These are phyloP conservation scores for Taeniopygia guttata DNA, from an alignment of 2,797 vertebrate genomes.

Conservation along the genomic window DNA sequence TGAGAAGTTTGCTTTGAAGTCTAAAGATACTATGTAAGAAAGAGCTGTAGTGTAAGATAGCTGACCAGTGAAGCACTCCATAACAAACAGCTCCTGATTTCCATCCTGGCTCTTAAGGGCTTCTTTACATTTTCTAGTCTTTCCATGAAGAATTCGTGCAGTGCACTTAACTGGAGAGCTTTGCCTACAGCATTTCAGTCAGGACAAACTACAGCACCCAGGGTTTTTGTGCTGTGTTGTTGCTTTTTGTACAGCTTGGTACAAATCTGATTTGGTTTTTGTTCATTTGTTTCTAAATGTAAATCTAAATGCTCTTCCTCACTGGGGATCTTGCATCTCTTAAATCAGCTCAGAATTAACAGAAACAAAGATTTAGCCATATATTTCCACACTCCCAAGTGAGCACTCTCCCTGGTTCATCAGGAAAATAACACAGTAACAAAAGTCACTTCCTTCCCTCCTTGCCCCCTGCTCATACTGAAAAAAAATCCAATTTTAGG, in stretches of 20 bases:
- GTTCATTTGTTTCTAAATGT: neutral
- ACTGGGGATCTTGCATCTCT: neutral
- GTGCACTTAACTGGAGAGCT: neutral
- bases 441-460: neutral
- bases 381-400: neutral
- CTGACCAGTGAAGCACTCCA: neutral
- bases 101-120: neutral
- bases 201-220: neutral
- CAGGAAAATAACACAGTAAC: neutral
- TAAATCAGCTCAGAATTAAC: neutral
- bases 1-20: conserved; percentile 54
- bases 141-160: neutral
- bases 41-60: neutral
- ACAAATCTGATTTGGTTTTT: neutral
- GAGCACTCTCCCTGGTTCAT: neutral
- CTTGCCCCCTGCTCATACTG: neutral
- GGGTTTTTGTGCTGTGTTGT: neutral
- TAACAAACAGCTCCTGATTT: neutral
- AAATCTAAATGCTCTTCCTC: neutral
- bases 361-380: neutral
- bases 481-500: neutral
- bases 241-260: neutral
- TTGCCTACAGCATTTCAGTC: neutral
- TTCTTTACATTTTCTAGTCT: neutral
- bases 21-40: neutral